Conservation (phyloP, 2,888 invertebrate genomes). For the Bruchidius siliquastri region DNA sequence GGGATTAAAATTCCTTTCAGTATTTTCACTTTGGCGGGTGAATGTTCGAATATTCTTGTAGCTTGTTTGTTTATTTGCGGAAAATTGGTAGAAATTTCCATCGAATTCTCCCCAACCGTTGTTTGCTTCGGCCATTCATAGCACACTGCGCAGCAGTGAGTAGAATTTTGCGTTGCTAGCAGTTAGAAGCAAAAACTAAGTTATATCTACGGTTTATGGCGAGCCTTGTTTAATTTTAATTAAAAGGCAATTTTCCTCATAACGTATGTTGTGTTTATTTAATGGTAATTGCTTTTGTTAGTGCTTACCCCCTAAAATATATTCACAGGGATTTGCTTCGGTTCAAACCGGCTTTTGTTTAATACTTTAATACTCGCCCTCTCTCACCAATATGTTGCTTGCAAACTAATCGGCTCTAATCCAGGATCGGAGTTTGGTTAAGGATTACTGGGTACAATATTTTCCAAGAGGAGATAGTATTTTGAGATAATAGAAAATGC, state of each 20-base stretch:
- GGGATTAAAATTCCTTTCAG: no score
- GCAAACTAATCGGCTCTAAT: background rate
- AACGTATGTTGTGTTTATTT: constrained; percentile 34
- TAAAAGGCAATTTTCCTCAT: constrained; percentile 28
- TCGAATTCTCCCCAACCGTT: background rate
- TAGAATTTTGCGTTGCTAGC: background rate
- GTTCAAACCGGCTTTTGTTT: constrained; percentile 24
- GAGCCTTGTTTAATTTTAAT: constrained; percentile 23
- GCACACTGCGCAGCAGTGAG: background rate
- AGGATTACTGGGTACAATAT: background rate
- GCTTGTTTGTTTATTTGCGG: no score
- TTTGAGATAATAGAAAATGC: no score
- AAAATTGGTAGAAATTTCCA: background rate
- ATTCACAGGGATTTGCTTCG: constrained; percentile 16
- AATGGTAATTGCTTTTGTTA: constrained; percentile 33
- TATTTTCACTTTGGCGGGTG: no score
- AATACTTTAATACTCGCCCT: constrained; percentile 8
- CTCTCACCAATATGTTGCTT: background rate
- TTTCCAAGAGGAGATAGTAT: background rate
- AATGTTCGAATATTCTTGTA: no score
- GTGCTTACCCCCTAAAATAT: constrained; percentile 25
- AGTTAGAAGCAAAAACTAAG: background rate
- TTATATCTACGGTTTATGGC: background rate
- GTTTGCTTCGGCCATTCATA: background rate
- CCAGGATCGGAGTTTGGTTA: background rate